These are phyloP conservation scores for Eurois occulta DNA, from an alignment of 2,888 invertebrate genomes.

Conservation along the genomic window DNA sequence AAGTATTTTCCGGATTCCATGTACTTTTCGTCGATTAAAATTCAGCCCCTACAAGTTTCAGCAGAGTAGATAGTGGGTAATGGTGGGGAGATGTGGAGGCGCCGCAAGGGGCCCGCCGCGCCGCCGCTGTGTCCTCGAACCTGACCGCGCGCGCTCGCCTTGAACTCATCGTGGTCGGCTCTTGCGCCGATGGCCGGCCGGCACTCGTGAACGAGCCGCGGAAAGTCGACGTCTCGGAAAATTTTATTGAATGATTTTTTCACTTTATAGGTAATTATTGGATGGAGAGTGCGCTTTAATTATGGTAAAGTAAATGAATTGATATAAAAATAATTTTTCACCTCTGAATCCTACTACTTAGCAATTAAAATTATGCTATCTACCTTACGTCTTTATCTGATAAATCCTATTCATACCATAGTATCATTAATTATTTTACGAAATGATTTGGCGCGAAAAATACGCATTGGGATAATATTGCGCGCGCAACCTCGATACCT, in stretches of 20 bases:
- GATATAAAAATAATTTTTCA: neutral
- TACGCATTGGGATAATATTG: slow-evolving; percentile 69
- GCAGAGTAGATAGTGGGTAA: slow-evolving; percentile 59
- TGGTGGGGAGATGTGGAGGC: slow-evolving; percentile 78
- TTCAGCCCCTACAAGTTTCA: slow-evolving; percentile 53
- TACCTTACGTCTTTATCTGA: neutral
- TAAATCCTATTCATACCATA: neutral
- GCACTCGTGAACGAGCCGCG: slow-evolving; percentile 76
- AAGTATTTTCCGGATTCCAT: slow-evolving; percentile 8
- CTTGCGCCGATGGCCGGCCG: slow-evolving; percentile 78
- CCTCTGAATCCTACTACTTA: neutral
- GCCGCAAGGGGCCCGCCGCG: slow-evolving; percentile 83
- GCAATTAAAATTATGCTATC: neutral
- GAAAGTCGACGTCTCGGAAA: slow-evolving; percentile 80
- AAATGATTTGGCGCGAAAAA: slow-evolving; percentile 80
- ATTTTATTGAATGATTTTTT: slow-evolving; percentile 45
- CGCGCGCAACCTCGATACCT: slow-evolving; percentile 82
- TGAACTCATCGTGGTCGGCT: slow-evolving; percentile 87
- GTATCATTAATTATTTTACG: neutral
- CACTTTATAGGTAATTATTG: slow-evolving; percentile 1
- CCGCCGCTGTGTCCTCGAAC: slow-evolving; percentile 87
- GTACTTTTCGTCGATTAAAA: slow-evolving; percentile 16
- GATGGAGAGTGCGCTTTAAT: too few relatives aligned
- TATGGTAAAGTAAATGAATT: neutral
- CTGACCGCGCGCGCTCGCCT: slow-evolving; percentile 90